A percentile compares a stretch with the other conserved stretches of the same genome.
These are phyloP conservation scores for Acanthochromis polyacanthus DNA, from an alignment of 2,113 vertebrate species.

Conservation along the genomic window DNA sequence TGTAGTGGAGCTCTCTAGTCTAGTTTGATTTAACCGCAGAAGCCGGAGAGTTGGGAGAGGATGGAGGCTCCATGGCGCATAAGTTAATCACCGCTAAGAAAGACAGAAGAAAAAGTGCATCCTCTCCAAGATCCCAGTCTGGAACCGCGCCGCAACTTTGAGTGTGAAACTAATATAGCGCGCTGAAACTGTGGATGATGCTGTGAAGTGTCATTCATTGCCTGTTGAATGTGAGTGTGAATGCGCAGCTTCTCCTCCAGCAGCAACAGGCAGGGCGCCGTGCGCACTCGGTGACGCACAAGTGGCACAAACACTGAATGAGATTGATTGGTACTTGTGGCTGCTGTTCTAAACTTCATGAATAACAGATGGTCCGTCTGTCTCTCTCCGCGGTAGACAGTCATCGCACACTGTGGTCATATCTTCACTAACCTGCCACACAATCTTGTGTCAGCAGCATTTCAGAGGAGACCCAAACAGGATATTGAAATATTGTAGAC, in stretches of 20 bases:
- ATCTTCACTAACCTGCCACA: constrained; percentile 18
- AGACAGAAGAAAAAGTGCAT: background rate
- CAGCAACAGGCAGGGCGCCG: constrained; percentile 50
- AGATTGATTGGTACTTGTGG: constrained; percentile 65
- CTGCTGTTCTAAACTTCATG: constrained; percentile 60
- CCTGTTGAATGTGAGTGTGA: constrained; percentile 70
- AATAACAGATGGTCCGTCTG: constrained; percentile 33
- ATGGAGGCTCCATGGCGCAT: constrained; percentile 49
- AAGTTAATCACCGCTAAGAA: background rate
- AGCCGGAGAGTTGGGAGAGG: background rate
- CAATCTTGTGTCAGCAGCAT: constrained; percentile 23
- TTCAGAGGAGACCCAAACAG: constrained; percentile 37
- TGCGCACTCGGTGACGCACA: constrained; percentile 73
- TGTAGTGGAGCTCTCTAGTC: background rate
- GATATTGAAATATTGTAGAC: constrained; percentile 57
- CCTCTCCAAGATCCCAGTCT: background rate
- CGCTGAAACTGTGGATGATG: background rate
- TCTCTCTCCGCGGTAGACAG: background rate
- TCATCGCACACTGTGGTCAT: background rate
- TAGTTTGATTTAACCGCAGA: constrained; percentile 8
- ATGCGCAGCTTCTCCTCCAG: constrained; percentile 36
- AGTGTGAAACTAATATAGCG: background rate
- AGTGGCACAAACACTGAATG: constrained; percentile 54
- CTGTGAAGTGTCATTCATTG: constrained; percentile 21
- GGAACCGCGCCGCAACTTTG: background rate